A percentile compares a stretch with the other conserved stretches of the same genome.
phyloP scores from a whole-genome alignment of 1,140 invertebrate genomes.

The Popillia japonica region DNA sequence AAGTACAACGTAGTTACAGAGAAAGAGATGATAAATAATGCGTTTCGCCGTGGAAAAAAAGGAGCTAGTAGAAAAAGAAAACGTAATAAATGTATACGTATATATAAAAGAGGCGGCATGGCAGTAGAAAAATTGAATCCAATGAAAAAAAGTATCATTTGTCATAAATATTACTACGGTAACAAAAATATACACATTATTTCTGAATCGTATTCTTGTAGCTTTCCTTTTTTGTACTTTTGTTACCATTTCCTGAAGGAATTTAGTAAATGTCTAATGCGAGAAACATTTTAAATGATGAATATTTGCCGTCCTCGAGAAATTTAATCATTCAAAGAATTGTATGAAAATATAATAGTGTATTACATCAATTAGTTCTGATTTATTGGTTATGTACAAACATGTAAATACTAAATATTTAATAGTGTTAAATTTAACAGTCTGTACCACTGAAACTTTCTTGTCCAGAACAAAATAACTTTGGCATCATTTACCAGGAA shows the following conservation, averaged over 20 bases:
- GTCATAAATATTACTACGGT: constrained; percentile 20
- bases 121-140: constrained; percentile 27
- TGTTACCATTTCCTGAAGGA: not conserved
- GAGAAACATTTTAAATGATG: not conserved
- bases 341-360: no score
- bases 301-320: not conserved
- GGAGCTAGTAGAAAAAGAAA: constrained; percentile 12
- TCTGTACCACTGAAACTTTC: no score
- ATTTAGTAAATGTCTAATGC: not conserved
- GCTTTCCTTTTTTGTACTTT: not conserved
- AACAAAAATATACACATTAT: constrained; percentile 29
- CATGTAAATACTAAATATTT: no score
- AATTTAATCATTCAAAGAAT: not conserved
- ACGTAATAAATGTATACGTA: not conserved
- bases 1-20: not conserved
- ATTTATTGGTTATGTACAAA: no score
- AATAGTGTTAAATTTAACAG: no score
- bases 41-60: constrained; percentile 1
- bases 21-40: constrained; percentile 8
- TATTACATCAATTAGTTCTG: no score
- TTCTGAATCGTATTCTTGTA: not conserved
- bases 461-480: no score
- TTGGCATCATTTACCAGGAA: no score
- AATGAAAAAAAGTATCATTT: constrained; percentile 30
- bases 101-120: not conserved